Percentiles rank a stretch among this genome's conserved stretches.
These are phyloP conservation scores for Seira musarum DNA, from an alignment of 2,888 invertebrate species.

Conservation along the genomic window DNA sequence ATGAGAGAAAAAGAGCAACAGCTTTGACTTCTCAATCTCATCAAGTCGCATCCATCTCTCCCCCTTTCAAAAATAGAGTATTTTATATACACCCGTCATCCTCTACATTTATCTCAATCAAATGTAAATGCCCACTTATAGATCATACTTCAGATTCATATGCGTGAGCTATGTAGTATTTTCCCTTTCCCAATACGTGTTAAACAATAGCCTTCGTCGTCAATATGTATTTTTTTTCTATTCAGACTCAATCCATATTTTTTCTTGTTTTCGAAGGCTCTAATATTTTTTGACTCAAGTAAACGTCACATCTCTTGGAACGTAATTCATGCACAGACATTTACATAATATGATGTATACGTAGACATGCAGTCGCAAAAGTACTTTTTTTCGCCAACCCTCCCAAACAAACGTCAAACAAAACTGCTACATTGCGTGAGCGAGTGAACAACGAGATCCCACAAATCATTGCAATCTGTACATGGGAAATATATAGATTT, in stretches of 20 bases:
- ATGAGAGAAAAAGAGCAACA: slow-evolving; percentile 24
- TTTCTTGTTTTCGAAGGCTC: too few relatives aligned
- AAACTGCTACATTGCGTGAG: not conserved
- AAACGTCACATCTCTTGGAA: too few relatives aligned
- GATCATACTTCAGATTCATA: not conserved
- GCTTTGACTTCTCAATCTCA: slow-evolving; percentile 36
- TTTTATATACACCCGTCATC: slow-evolving; percentile 24
- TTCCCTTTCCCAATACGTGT: too few relatives aligned
- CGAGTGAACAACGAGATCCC: slow-evolving; percentile 11
- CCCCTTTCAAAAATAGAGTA: slow-evolving; percentile 16
- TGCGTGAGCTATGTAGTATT: too few relatives aligned
- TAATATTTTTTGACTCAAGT: too few relatives aligned
- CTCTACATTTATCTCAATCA: slow-evolving; percentile 12
- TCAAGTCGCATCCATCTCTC: slow-evolving; percentile 21
- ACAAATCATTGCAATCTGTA: slow-evolving; percentile 37
- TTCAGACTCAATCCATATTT: too few relatives aligned
- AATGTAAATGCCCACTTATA: not conserved
- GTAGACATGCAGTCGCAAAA: too few relatives aligned
- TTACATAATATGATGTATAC: not conserved
- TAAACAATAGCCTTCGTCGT: too few relatives aligned
- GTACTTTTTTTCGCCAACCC: too few relatives aligned
- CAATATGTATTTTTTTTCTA: too few relatives aligned
- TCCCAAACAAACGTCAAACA: too few relatives aligned
- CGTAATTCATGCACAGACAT: too few relatives aligned
- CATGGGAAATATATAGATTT: slow-evolving; percentile 36